These are phyloP conservation scores for Oscheius sp. DNA, from an alignment of 2,888 invertebrate genomes.

Conservation along the genomic window DNA sequence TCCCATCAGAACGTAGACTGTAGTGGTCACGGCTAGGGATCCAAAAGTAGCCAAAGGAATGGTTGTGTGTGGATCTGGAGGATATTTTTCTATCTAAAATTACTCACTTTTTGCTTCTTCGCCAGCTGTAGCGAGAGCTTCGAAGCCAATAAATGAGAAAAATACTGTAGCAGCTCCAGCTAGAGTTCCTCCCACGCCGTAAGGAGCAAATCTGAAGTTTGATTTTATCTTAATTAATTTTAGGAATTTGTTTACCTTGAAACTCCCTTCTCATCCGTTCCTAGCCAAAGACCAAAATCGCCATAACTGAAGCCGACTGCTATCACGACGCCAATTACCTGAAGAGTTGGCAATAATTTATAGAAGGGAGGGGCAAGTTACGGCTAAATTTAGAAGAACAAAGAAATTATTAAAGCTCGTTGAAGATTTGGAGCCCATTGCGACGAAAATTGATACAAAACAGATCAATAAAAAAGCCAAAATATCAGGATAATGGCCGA, in stretches of 20 bases:
- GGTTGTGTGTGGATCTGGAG: conserved; percentile 50
- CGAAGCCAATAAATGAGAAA: conserved; percentile 72
- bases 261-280: conserved; percentile 31
- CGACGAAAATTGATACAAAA: conserved; percentile 54
- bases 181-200: conserved; percentile 70
- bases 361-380: conserved; percentile 24
- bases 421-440: conserved; percentile 71
- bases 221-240: too few relatives aligned
- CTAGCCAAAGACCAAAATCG: conserved; percentile 81
- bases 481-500: conserved; percentile 42
- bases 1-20: conserved; percentile 47
- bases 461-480: conserved; percentile 41
- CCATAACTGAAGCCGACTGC: conserved; percentile 84
- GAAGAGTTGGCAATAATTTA: too few relatives aligned
- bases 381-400: conserved; percentile 60
- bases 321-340: conserved; percentile 71
- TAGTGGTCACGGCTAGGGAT: conserved; percentile 43
- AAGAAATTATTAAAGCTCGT: conserved; percentile 70
- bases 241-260: conserved; percentile 37
- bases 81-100: conserved; percentile 18
- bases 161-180: conserved; percentile 72
- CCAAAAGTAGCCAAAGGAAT: conserved; percentile 55
- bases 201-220: conserved; percentile 63
- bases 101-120: conserved; percentile 69
- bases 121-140: conserved; percentile 71